Evolutionary conservation across 2,888 invertebrate species (phyloP).

Genomic region (Metellina segmentata): DNA sequence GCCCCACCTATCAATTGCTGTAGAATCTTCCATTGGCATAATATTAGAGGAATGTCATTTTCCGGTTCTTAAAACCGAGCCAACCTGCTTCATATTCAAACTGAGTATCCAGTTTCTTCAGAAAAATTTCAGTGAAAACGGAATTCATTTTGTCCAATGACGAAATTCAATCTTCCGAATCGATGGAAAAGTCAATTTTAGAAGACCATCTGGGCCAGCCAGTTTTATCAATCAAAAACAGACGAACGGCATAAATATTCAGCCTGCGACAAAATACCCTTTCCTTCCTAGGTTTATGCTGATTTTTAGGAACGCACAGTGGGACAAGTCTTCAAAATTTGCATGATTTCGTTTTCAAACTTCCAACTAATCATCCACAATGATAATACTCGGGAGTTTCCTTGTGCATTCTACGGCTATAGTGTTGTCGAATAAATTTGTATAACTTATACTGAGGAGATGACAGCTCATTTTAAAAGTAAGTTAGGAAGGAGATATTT

Average conservation of each 20-base stretch:
- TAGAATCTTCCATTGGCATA: not conserved
- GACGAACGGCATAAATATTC: conserved; percentile 33
- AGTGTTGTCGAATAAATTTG: too few relatives aligned
- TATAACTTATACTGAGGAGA: too few relatives aligned
- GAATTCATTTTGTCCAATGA: conserved; percentile 30
- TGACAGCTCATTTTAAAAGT: too few relatives aligned
- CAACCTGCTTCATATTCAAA: not conserved
- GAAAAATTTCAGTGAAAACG: not conserved
- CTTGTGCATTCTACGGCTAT: not conserved
- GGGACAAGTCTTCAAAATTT: not conserved
- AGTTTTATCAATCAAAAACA: conserved; percentile 55
- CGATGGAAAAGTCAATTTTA: conserved; percentile 35
- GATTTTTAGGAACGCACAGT: not conserved
- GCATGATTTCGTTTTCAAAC: conserved; percentile 21
- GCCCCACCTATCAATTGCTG: too few relatives aligned
- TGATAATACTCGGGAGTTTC: not conserved
- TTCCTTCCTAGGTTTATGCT: not conserved
- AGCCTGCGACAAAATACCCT: conserved; percentile 3
- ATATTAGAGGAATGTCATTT: not conserved
- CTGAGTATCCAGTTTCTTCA: conserved; percentile 5
- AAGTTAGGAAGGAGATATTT: too few relatives aligned
- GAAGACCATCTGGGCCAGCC: conserved; percentile 10
- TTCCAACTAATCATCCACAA: not conserved
- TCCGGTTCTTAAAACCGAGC: not conserved
- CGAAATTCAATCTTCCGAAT: conserved; percentile 32